These are phyloP conservation scores for Monopterus albus DNA, from an alignment of 2,113 vertebrate species.

Conservation along the genomic window DNA sequence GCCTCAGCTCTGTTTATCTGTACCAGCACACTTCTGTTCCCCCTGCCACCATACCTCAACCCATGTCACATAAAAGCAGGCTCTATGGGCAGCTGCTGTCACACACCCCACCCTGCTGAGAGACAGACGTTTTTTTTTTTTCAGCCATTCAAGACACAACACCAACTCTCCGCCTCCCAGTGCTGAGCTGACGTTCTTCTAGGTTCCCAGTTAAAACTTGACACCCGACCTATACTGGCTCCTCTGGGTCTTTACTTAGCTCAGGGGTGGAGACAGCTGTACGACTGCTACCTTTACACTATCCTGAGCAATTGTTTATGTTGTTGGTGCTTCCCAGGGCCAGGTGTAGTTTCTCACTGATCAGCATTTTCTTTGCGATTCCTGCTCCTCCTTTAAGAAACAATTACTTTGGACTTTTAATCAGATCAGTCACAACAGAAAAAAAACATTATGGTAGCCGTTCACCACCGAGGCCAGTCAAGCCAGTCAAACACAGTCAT, in stretches of 20 bases:
- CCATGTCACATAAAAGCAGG: slow-evolving; percentile 35
- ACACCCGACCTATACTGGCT: slow-evolving; percentile 28
- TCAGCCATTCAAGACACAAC: slow-evolving; percentile 57
- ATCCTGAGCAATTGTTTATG: slow-evolving; percentile 33
- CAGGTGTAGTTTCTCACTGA: slow-evolving; percentile 54
- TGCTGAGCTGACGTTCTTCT: slow-evolving; percentile 21
- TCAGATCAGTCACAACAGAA: slow-evolving; percentile 13
- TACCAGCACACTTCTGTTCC: slow-evolving; percentile 23
- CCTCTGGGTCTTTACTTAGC: slow-evolving; percentile 10
- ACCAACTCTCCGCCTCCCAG: slow-evolving; percentile 17
- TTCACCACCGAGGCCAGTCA: neutral
- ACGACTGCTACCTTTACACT: slow-evolving; percentile 11
- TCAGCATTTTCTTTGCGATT: slow-evolving; percentile 54
- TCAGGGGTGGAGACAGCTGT: slow-evolving; percentile 29
- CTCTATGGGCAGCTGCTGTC: slow-evolving; percentile 57
- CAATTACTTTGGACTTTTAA: slow-evolving; percentile 19
- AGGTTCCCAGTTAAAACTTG: slow-evolving; percentile 14
- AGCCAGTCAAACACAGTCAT: neutral
- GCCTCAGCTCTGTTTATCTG: slow-evolving; percentile 12
- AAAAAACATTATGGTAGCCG: neutral
- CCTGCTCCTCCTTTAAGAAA: slow-evolving; percentile 18
- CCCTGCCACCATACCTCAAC: slow-evolving; percentile 65
- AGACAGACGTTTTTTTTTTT: slow-evolving; percentile 35
- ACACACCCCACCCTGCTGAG: slow-evolving; percentile 18
- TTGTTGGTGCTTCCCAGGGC: slow-evolving; percentile 16